A percentile compares a stretch with the other conserved stretches of the same genome.
phyloP scores from a whole-genome alignment of 2,113 vertebrate species.

The Plestiodon gilberti region DNA sequence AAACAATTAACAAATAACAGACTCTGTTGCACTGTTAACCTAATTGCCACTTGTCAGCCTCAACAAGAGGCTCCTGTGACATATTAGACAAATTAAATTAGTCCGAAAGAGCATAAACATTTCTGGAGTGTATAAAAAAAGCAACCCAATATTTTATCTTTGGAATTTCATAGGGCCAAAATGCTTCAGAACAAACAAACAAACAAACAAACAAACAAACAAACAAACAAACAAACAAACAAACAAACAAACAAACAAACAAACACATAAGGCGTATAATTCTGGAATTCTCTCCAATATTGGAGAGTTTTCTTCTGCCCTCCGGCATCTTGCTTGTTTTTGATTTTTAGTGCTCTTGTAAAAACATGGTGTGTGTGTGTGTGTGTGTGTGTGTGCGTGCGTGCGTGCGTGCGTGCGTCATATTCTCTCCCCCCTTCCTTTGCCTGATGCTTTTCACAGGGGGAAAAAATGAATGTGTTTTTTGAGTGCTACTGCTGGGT shows the following conservation, averaged over 20 bases:
- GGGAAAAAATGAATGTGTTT: neutral
- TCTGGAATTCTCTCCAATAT: neutral
- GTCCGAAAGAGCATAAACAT: neutral
- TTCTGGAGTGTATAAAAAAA: neutral
- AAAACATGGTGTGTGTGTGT: neutral
- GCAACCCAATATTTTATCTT: neutral
- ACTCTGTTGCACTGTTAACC: neutral
- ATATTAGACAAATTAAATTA: neutral
- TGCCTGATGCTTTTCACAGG: neutral
- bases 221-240: neutral
- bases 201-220: neutral
- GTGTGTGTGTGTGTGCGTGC: too few relatives aligned
- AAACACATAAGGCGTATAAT: neutral
- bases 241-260: neutral
- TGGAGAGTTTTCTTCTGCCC: neutral
- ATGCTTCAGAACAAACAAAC: neutral
- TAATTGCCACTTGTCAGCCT: neutral
- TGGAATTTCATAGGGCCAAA: neutral
- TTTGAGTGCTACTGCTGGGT: too few relatives aligned
- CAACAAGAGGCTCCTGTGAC: neutral
- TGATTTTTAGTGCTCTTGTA: neutral
- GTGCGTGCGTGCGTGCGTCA: too few relatives aligned
- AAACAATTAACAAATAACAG: neutral
- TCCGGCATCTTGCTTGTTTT: neutral
- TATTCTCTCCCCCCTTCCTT: too few relatives aligned